Percentiles rank a stretch among this genome's conserved stretches.
Conservation (phyloP, 2,113 vertebrate species). For the Bubo scandiacus region DNA sequence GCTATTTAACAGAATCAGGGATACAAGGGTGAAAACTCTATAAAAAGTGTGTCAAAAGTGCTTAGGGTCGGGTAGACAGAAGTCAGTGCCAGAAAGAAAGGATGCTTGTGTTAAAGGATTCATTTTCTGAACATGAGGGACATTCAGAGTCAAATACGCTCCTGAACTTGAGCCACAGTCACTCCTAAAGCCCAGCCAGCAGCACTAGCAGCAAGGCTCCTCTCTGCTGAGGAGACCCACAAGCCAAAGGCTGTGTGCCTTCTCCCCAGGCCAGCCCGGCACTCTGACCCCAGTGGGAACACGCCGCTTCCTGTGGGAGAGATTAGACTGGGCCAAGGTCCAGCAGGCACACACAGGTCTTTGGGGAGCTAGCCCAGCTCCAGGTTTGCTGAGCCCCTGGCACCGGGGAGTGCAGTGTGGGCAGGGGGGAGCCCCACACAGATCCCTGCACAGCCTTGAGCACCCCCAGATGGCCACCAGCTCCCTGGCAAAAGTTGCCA, state of each 20-base stretch:
- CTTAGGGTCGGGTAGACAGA: neutral
- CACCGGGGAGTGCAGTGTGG: neutral
- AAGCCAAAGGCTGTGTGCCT: neutral
- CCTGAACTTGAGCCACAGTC: neutral
- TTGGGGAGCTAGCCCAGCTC: neutral
- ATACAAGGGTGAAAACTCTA: neutral
- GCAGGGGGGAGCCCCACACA: neutral
- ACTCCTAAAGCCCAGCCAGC: neutral
- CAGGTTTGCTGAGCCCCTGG: neutral
- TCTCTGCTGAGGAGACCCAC: neutral
- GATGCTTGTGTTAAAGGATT: neutral
- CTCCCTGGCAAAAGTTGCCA: neutral
- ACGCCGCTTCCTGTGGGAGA: rapidly evolving
- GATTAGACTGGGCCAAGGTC: neutral
- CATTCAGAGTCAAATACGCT: rapidly evolving
- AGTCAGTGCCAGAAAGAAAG: neutral
- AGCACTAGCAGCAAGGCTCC: neutral
- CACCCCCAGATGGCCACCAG: neutral
- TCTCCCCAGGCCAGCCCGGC: rapidly evolving
- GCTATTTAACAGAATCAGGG: neutral
- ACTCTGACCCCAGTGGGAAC: rapidly evolving
- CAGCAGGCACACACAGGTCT: neutral
- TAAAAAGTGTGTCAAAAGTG: neutral
- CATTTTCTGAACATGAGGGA: neutral
- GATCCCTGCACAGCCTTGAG: neutral